Percentiles rank a stretch among this genome's conserved stretches.
Evolutionary conservation across 2,888 invertebrate genomes (phyloP).

Genomic region (Parelbella ahira): DNA sequence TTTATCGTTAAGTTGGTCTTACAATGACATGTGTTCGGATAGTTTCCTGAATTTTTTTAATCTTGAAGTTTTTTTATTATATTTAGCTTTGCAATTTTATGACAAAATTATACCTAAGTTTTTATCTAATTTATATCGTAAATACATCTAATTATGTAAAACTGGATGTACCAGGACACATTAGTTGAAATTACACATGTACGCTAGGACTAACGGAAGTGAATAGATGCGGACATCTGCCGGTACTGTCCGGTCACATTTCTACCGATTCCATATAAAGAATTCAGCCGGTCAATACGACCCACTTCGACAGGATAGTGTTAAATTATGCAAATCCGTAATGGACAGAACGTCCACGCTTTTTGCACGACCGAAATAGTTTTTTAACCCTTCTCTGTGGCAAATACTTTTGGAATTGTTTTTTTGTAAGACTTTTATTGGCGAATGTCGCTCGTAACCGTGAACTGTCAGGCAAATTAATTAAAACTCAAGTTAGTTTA

Average conservation of each 20-base stretch:
- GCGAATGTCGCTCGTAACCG: slow-evolving; percentile 18
- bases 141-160: too few relatives aligned
- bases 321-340: slow-evolving; percentile 75
- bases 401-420: slow-evolving; percentile 29
- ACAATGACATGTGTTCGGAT: too few relatives aligned
- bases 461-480: slow-evolving; percentile 22
- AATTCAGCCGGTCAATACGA: slow-evolving; percentile 52
- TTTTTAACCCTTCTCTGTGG: slow-evolving; percentile 38
- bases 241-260: slow-evolving; percentile 59
- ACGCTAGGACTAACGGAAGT: background rate
- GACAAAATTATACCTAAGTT: too few relatives aligned
- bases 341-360: slow-evolving; percentile 58
- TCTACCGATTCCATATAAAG: slow-evolving; percentile 60
- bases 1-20: slow-evolving; percentile 11
- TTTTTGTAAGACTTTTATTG: slow-evolving; percentile 26
- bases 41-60: too few relatives aligned
- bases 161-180: too few relatives aligned
- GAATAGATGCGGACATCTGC: slow-evolving; percentile 61
- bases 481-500: slow-evolving; percentile 19
- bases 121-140: too few relatives aligned
- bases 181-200: background rate
- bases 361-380: slow-evolving; percentile 54
- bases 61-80: too few relatives aligned
- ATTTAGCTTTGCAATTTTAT: too few relatives aligned
- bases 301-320: slow-evolving; percentile 60